Evolutionary conservation across 2,113 vertebrate species (phyloP).

Genomic region (Brachypteracias leptosomus): DNA sequence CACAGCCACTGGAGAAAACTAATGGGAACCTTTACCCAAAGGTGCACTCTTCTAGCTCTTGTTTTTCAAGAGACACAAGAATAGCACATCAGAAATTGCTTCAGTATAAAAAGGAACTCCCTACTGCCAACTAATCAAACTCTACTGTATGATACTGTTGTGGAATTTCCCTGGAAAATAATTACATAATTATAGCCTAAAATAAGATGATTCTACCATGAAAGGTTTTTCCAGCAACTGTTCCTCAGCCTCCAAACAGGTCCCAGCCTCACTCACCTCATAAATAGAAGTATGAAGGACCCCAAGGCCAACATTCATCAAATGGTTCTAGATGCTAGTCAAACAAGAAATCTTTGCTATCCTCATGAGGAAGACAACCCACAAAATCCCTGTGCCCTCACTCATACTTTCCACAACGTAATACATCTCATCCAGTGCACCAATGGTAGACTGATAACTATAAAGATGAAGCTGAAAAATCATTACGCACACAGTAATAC

Average conservation of each 20-base stretch:
- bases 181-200: background rate
- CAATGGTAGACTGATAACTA: background rate
- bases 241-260: background rate
- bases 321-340: background rate
- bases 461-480: background rate
- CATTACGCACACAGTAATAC: background rate
- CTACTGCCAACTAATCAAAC: background rate
- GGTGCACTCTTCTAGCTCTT: background rate
- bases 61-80: background rate
- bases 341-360: background rate
- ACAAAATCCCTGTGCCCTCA: background rate
- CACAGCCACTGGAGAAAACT: background rate
- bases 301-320: background rate
- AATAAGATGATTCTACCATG: background rate
- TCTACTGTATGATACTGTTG: background rate
- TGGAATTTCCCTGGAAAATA: background rate
- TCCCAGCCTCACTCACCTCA: background rate
- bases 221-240: background rate
- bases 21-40: background rate
- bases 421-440: background rate
- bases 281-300: background rate
- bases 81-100: background rate
- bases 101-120: background rate
- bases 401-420: rapidly evolving
- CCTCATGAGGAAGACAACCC: background rate